Conservation (phyloP, 2,797 vertebrate species). For the Chloroceryle amazona region DNA sequence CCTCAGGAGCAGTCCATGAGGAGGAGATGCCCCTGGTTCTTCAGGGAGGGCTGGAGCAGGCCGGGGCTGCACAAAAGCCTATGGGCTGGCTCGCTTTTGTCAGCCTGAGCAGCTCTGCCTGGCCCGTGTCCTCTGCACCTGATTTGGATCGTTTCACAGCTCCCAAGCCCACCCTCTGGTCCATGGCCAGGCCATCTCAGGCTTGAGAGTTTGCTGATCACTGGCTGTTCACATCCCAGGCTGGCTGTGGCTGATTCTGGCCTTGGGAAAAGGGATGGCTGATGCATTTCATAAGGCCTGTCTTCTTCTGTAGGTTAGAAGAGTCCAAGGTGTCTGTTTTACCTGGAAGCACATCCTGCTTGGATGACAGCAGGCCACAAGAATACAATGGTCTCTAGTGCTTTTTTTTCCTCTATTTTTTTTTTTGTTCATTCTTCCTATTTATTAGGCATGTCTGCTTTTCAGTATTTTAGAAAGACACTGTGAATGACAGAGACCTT, state of each 20-base stretch:
- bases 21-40: neutral
- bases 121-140: neutral
- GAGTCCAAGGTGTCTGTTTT: neutral
- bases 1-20: neutral
- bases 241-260: neutral
- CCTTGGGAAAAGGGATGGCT: neutral
- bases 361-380: neutral
- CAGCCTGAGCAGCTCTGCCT: neutral
- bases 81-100: neutral
- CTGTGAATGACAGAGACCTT: neutral
- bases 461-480: neutral
- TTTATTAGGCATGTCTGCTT: neutral
- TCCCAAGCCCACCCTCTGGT: neutral
- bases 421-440: neutral
- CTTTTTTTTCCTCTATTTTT: neutral
- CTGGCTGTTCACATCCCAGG: neutral
- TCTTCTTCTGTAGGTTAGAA: neutral
- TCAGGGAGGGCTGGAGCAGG: neutral
- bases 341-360: neutral
- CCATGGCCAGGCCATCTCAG: neutral
- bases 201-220: neutral
- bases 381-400: neutral
- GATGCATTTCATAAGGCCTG: neutral
- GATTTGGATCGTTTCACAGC: rapidly evolving
- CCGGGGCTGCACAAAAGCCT: neutral